phyloP scores from a whole-genome alignment of 2,113 vertebrate species.

The Vanacampus margaritifer region DNA sequence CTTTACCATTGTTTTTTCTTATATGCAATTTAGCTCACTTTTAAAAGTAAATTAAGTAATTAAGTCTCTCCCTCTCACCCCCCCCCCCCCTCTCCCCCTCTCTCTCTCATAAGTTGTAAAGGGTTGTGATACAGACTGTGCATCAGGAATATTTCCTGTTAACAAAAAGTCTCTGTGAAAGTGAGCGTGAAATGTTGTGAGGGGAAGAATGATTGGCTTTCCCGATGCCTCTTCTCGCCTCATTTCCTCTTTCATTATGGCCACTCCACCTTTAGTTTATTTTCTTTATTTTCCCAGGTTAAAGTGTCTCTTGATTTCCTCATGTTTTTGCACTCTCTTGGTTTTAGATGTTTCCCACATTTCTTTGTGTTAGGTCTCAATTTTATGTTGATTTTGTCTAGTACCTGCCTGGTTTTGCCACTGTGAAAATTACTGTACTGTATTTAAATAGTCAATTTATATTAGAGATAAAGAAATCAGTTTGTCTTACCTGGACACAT shows the following conservation, averaged over 20 bases:
- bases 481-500: not conserved
- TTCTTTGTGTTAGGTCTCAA: too few species aligned
- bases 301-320: slow-evolving; percentile 19
- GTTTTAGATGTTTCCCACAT: not conserved
- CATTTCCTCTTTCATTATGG: slow-evolving; percentile 27
- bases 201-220: slow-evolving; percentile 2
- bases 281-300: not conserved
- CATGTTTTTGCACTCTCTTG: not conserved
- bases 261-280: not conserved
- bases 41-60: not conserved
- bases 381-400: too few species aligned
- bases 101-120: too few species aligned
- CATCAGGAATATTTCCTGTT: not conserved
- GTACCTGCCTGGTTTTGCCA: too few species aligned
- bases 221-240: slow-evolving; percentile 8
- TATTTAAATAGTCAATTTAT: too few species aligned
- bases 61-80: not conserved
- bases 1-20: not conserved
- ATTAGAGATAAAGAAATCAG: not conserved
- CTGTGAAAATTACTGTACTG: too few species aligned
- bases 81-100: not conserved
- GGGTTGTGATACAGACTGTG: not conserved
- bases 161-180: not conserved
- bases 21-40: not conserved
- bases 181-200: not conserved